A percentile compares a stretch with the other conserved stretches of the same genome.
These are phyloP conservation scores for Drosophila malerkotliana DNA, from an alignment of 1,140 invertebrate genomes.

Conservation along the genomic window DNA sequence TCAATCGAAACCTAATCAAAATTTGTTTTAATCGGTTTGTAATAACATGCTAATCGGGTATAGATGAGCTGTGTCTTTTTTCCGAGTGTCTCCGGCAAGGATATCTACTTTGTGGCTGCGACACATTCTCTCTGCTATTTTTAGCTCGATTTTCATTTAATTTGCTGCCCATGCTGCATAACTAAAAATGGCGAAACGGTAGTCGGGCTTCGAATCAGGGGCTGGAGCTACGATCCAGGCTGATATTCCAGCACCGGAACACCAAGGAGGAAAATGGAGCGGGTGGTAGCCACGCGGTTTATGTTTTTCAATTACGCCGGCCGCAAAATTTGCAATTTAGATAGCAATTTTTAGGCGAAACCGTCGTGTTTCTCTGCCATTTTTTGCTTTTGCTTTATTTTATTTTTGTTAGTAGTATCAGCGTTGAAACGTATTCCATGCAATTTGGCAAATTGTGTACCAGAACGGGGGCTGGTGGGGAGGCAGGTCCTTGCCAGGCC, in stretches of 20 bases:
- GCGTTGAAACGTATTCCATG: conserved; percentile 28
- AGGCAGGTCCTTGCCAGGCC: neutral
- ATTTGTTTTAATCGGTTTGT: neutral
- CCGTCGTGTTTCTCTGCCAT: conserved; percentile 4
- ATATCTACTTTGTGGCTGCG: conserved; percentile 43
- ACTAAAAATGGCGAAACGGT: conserved; percentile 68
- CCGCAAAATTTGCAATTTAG: conserved; percentile 79
- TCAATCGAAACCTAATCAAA: neutral
- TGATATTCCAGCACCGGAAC: neutral
- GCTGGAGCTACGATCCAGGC: neutral
- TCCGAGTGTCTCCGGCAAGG: conserved; percentile 11
- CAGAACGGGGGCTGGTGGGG: neutral
- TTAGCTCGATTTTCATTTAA: conserved; percentile 79
- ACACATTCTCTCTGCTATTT: conserved; percentile 72
- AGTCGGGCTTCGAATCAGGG: conserved; percentile 40
- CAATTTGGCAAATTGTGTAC: conserved; percentile 54
- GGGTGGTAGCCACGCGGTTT: conserved; percentile 29
- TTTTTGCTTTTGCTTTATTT: conserved; percentile 16
- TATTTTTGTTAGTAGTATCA: conserved; percentile 18
- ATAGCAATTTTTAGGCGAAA: conserved; percentile 58
- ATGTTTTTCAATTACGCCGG: conserved; percentile 77
- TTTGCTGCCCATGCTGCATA: conserved; percentile 78
- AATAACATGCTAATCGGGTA: neutral
- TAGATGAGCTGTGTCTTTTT: neutral
- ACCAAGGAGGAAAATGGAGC: conserved; percentile 1